Evolutionary conservation across 2,797 vertebrate genomes (phyloP), one percentile per base, ranked within the genome.

Genomic region (Melanotaenia nigrans): DNA sequence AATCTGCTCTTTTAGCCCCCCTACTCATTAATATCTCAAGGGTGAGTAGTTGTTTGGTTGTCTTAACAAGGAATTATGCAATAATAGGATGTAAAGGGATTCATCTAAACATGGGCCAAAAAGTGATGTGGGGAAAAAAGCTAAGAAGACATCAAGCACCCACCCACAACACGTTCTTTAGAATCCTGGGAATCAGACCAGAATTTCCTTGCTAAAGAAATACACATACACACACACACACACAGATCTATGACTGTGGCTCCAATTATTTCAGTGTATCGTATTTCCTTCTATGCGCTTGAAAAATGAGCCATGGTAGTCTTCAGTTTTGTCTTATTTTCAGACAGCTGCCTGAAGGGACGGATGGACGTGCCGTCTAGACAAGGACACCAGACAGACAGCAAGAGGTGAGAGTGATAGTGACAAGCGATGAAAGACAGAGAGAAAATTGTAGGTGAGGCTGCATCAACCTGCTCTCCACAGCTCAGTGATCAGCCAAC

Each of bases 401-500:
- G 68, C 49, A 32, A 84, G 62, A 75, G 77, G 82, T 54, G 77
- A 85, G 85, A 85, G 80, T 54, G 82, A 87, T 79, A 80, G 75
- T 79, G 87, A 89, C 81, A 68, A 69, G 79, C 75, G 74, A 75
- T 76, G 75, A 64, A 69, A 83, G 78, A 66, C 58, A 61, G 47
- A 78, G 65, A 70, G 74, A 89, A 86, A 89, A 87, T 78, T 87
- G 75, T 82, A 90, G 87, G 87, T 91, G 84, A 79, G 86, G 85
- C 89, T 82, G 78, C 78, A 87, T 89, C 81, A 90, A 87, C 87
- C 85, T 90, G 89, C 74, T 90, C 80, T 85, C 83, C 68, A 79
- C 83, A 85, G 79, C 85, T 87, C 87, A 79, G 68, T 82, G 85
- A 87, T 84, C 87, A 80, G 73, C 63, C n/a, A 53, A 71, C 11